Percentiles rank a stretch among this genome's conserved stretches.
phyloP scores from a whole-genome alignment of 2,888 invertebrate species.

The Andrena hattorfiana region DNA sequence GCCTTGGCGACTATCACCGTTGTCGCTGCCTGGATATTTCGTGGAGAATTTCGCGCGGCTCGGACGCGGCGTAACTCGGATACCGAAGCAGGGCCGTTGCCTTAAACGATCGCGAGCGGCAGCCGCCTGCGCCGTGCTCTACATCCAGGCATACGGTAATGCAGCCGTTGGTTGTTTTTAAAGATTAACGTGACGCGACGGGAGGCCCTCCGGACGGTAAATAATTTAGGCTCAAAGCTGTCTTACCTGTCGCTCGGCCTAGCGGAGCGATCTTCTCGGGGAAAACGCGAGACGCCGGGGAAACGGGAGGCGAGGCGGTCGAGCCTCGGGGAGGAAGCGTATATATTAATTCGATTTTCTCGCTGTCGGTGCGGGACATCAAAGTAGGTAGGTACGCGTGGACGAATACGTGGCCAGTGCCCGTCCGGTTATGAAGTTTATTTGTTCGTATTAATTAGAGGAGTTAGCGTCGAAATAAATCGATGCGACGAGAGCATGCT shows the following conservation, averaged over 20 bases:
- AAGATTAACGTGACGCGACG: conserved; percentile 65
- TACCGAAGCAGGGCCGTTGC: background rate
- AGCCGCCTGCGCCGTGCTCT: background rate
- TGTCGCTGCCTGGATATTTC: background rate
- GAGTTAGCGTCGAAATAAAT: background rate
- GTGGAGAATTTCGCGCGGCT: background rate
- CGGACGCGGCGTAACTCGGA: background rate
- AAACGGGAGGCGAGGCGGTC: background rate
- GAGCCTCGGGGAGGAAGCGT: background rate
- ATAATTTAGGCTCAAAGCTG: conserved; percentile 70
- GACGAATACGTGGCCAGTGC: background rate
- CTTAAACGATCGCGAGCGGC: too few species aligned
- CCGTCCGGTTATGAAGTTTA: background rate
- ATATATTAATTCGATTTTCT: conserved; percentile 44
- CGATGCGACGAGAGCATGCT: background rate
- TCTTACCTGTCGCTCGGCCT: conserved; percentile 48
- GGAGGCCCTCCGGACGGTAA: conserved; percentile 52
- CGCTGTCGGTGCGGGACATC: conserved; percentile 7
- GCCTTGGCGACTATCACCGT: conserved; percentile 18
- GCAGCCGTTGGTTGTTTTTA: conserved; percentile 55
- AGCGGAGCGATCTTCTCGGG: conserved; percentile 35
- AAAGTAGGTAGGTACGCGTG: background rate
- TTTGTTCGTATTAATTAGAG: background rate
- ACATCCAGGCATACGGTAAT: conserved; percentile 34
- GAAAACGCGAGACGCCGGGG: conserved; percentile 11